Base-by-base conservation (phyloP, 2,888 invertebrate genomes). In the Stictocephala bisonia region DNA sequence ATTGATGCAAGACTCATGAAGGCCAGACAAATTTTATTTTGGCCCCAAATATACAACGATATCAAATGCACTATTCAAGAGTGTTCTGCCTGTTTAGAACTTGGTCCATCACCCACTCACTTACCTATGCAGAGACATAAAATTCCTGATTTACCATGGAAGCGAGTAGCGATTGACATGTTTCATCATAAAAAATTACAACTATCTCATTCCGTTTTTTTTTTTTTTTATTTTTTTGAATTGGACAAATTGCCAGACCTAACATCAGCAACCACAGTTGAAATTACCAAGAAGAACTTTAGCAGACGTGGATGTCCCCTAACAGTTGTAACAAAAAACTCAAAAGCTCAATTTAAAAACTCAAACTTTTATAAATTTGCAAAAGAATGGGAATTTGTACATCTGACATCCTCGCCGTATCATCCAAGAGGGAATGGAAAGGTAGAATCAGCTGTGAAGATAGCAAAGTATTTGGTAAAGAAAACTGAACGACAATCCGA, bases 381-480 rank as follows among this genome's bases (percentile, higher is more conserved):
- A 13, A 48, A 56, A 40, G 60, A 73, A 24, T 80, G 77, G 75
- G 75, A 77, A 58, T 78, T 80, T 70, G 66, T 75, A 9, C 77
- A 79, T 50, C 11, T 67, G 13, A 76, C 78, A 1, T 77, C 77
- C 1, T 77, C 79, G 15, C 79, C 79, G 20, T 71, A 77, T 24
- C 74, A 79, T 58, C 76, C 67, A 7, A 50, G 69, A 53, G 73
- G 75, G 26, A 80, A 79, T 71, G 79, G 79, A 2, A 80, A 79
- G 75, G 77, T 78, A 0, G 78, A 79, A 72, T 72, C 77, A 50
- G 74, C 78, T 20, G 80, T 80, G 2, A 79, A 79, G 68, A 78
- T 75, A 15, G 78, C 77, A 20, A 78, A 79, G 51, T 71, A n/a
- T 7, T 26, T 77, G n/a, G 41, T 79, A 22, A 77, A 75, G 69